phyloP scores from a whole-genome alignment of 2,888 invertebrate species.

The Incurvaria masculella region DNA sequence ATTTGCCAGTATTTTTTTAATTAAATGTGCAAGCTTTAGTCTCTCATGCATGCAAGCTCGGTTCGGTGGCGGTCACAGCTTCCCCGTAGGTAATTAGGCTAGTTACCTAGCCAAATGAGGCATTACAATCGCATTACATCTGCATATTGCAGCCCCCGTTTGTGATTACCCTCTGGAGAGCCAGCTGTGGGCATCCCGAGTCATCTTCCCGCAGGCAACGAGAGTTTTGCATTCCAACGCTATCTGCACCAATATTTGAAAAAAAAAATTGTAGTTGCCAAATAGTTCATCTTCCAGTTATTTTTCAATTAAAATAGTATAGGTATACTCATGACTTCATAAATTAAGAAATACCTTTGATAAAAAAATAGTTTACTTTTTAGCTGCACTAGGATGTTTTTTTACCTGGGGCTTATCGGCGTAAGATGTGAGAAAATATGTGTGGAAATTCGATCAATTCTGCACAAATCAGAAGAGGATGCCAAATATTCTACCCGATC shows the following conservation, averaged over 20 bases:
- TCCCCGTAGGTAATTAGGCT: conserved; percentile 46
- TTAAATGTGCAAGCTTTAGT: too few relatives aligned
- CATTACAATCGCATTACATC: conserved; percentile 55
- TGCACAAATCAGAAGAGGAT: too few relatives aligned
- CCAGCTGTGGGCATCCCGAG: conserved; percentile 43
- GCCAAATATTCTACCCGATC: too few relatives aligned
- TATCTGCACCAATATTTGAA: conserved; percentile 20
- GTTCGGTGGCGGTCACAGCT: too few relatives aligned
- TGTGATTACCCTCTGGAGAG: conserved; percentile 45
- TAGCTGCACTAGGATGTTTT: too few relatives aligned
- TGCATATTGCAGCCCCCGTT: conserved; percentile 48
- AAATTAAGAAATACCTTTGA: too few relatives aligned
- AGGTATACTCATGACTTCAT: background rate
- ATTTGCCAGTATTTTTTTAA: too few relatives aligned
- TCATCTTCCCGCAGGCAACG: conserved; percentile 31
- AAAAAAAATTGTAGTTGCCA: conserved; percentile 23
- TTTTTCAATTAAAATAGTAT: conserved; percentile 8
- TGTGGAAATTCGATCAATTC: too few relatives aligned
- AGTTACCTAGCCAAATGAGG: conserved; percentile 52
- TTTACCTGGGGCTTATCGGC: too few relatives aligned
- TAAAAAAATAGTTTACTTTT: too few relatives aligned
- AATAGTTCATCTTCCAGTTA: conserved; percentile 3
- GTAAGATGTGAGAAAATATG: too few relatives aligned
- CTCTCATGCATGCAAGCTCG: too few relatives aligned
- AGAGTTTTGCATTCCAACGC: conserved; percentile 34